Evolutionary conservation across 2,113 vertebrate genomes (phyloP).

Genomic region (Talpa occidentalis): DNA sequence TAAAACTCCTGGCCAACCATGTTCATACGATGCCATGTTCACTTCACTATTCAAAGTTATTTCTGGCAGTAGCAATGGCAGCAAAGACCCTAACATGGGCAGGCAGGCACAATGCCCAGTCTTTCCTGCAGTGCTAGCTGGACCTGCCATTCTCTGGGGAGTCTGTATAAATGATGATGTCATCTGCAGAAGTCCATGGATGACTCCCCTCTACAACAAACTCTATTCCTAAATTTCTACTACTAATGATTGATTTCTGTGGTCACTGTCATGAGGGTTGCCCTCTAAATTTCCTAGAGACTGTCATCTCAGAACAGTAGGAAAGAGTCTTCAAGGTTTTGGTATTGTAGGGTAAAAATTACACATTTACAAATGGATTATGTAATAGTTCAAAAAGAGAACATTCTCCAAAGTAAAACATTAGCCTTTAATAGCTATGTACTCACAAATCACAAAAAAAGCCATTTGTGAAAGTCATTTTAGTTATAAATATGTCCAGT

Average conservation of each 20-base stretch:
- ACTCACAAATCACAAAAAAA: conserved; percentile 58
- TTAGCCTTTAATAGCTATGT: conserved; percentile 67
- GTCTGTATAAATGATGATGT: neutral
- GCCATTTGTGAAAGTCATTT: conserved; percentile 56
- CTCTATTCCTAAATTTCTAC: neutral
- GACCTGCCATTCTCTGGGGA: neutral
- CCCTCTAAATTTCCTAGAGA: neutral
- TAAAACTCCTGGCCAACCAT: neutral
- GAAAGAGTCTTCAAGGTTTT: neutral
- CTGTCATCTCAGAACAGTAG: neutral
- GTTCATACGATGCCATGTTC: neutral
- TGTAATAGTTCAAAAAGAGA: neutral
- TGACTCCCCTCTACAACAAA: too few species aligned
- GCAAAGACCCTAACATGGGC: neutral
- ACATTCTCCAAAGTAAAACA: conserved; percentile 57
- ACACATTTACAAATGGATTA: conserved; percentile 30
- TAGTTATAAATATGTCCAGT: neutral
- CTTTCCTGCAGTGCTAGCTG: neutral
- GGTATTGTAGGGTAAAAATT: neutral
- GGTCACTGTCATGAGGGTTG: neutral
- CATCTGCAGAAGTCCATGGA: neutral
- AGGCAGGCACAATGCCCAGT: neutral
- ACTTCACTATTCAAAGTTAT: neutral
- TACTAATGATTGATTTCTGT: neutral
- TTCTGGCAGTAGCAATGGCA: neutral